Base-by-base conservation (phyloP, 2,888 invertebrate genomes). In the Hirtodrosophila confusa region DNA sequence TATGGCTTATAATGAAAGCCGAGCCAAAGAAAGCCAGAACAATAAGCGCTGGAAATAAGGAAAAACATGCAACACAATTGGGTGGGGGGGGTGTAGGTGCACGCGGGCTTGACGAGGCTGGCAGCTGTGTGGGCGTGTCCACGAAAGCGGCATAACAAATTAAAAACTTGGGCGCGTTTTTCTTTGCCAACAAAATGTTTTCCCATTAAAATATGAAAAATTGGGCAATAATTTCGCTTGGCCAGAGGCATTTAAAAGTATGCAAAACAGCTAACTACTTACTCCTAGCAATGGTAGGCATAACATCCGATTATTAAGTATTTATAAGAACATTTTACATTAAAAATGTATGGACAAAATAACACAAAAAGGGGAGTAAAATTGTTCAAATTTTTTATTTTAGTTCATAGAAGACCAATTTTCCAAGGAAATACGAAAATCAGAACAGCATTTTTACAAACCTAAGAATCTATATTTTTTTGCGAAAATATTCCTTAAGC, bases 141-240 rank as follows among this genome's bases (percentile, higher is more conserved):
- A 45, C 45, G 72, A 70, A 62, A 67, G 60, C 69, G 82, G 86
- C 83, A 78, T 72, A 82, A 75, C 86, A 86, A 88, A 82, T 83
- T 82, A 79, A 88, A 82, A 82, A 86, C 86, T 82, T 88, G 69
- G 44, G 33, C 79, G 53, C 63, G 50, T 66, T 67, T 61, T 45
- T 50, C 33, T 55, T 49, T 39, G 50, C 49, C 71, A 65, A 60
- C 88, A 76, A 82, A 82, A 82, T 82, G 88, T 86, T 88, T 85
- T 76, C 61, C 84, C 77, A 88, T 82, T 88, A 79, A 80, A 82
- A 82, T 67, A 83, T 88, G 88, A 82, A 86, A 88, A 88, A 82
- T 86, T 86, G 76, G 70, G 79, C 77, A 83, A 88, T 82, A 88
- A 82, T 68, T 87, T 75, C 44, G 50, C 56, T 27, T 33, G 53